These are phyloP conservation scores for Rhogogaster chlorosoma DNA, from an alignment of 2,888 invertebrate species.

Conservation along the genomic window DNA sequence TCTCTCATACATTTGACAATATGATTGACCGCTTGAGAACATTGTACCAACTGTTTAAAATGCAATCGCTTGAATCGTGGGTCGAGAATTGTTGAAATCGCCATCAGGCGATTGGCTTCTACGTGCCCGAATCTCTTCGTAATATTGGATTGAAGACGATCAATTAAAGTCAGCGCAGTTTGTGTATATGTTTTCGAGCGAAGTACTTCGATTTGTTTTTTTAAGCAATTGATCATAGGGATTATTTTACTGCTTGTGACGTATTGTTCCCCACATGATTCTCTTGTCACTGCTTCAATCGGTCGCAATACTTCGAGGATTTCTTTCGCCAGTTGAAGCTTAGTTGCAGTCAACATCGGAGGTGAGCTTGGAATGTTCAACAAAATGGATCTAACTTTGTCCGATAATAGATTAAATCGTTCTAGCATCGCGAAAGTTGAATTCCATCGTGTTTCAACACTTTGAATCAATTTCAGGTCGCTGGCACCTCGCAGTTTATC, in stretches of 20 bases:
- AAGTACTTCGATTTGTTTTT: constrained; percentile 15
- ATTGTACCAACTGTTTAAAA: constrained; percentile 42
- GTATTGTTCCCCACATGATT: constrained; percentile 52
- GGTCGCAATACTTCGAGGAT: constrained; percentile 52
- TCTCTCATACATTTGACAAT: constrained; percentile 50
- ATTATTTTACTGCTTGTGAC: constrained; percentile 54
- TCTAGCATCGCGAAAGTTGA: constrained; percentile 58
- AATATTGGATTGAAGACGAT: constrained; percentile 23
- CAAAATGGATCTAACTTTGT: constrained; percentile 52
- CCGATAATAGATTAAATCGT: constrained; percentile 52
- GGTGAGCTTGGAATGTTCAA: constrained; percentile 57
- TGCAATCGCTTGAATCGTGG: constrained; percentile 54
- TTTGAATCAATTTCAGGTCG: constrained; percentile 52
- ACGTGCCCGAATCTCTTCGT: constrained; percentile 47
- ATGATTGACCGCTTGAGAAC: constrained; percentile 39
- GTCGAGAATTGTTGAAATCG: constrained; percentile 43
- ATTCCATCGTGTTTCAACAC: constrained; percentile 59
- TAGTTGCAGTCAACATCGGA: constrained; percentile 52
- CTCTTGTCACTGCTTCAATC: constrained; percentile 52
- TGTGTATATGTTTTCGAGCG: background rate
- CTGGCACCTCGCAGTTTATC: constrained; percentile 52
- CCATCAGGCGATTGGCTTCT: constrained; percentile 44
- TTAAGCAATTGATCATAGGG: constrained; percentile 52
- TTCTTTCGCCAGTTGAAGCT: constrained; percentile 46
- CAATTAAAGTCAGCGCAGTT: background rate